A percentile compares a stretch with the other conserved stretches of the same genome.
Conservation (phyloP, 2,888 invertebrate genomes). For the Meteorus cinctellus region DNA sequence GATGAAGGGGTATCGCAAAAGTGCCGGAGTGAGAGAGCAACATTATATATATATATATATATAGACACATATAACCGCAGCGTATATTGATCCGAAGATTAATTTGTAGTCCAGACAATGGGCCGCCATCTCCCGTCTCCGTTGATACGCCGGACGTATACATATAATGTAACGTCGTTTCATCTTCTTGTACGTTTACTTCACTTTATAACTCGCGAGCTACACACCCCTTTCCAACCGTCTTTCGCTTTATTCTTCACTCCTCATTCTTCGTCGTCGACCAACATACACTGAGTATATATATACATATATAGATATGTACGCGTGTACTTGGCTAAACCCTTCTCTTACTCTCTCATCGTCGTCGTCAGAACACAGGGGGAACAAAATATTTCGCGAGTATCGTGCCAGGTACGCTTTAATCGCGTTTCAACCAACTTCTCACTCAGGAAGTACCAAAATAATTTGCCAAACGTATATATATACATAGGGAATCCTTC, state of each 20-base stretch:
- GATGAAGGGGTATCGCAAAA: slow-evolving; percentile 43
- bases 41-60: neutral
- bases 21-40: slow-evolving; percentile 8
- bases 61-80: slow-evolving; percentile 46
- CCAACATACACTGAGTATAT: slow-evolving; percentile 8
- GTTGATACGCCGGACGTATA: slow-evolving; percentile 61
- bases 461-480: slow-evolving; percentile 26
- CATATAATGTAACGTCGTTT: slow-evolving; percentile 60
- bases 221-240: neutral
- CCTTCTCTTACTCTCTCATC: neutral
- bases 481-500: slow-evolving; percentile 19
- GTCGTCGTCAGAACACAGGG: slow-evolving; percentile 2
- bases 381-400: slow-evolving; percentile 44
- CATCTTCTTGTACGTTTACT: slow-evolving; percentile 56
- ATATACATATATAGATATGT: neutral
- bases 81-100: slow-evolving; percentile 71
- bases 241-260: slow-evolving; percentile 32
- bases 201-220: slow-evolving; percentile 48
- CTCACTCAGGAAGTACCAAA: slow-evolving; percentile 42
- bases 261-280: neutral
- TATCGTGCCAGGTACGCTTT: slow-evolving; percentile 55
- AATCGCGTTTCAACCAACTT: slow-evolving; percentile 42
- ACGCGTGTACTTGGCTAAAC: neutral
- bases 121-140: slow-evolving; percentile 69
- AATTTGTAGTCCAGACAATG: slow-evolving; percentile 73